A percentile compares a stretch with the other conserved stretches of the same genome.
Conservation (phyloP, 2,888 invertebrate genomes). For the Phengaris alcon region DNA sequence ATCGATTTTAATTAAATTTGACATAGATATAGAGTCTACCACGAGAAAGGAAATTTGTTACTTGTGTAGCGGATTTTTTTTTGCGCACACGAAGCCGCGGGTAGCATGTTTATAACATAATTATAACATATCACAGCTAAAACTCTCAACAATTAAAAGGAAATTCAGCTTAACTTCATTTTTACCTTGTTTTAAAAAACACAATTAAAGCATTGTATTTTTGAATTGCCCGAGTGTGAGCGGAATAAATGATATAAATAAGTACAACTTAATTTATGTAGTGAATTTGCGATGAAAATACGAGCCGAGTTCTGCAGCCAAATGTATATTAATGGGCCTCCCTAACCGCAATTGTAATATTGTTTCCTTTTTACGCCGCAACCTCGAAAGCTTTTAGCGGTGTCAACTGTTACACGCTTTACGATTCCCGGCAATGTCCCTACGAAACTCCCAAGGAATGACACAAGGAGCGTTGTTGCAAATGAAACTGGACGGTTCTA, state of each 20-base stretch:
- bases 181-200: neutral
- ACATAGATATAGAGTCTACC: no score
- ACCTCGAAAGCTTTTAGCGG: slow-evolving; percentile 68
- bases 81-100: no score
- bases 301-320: slow-evolving; percentile 53
- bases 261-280: slow-evolving; percentile 62
- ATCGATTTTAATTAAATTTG: no score
- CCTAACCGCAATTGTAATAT: slow-evolving; percentile 67
- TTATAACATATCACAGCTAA: neutral
- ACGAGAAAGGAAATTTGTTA: no score
- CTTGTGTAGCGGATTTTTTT: no score
- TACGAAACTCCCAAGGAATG: slow-evolving; percentile 40
- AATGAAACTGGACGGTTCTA: neutral
- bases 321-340: slow-evolving; percentile 75
- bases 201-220: slow-evolving; percentile 27
- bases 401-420: slow-evolving; percentile 68
- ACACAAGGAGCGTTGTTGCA: neutral
- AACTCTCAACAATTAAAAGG: neutral
- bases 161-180: neutral
- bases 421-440: slow-evolving; percentile 59
- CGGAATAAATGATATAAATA: slow-evolving; percentile 44
- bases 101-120: no score
- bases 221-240: slow-evolving; percentile 33
- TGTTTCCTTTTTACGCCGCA: slow-evolving; percentile 69
- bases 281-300: slow-evolving; percentile 66